Percentiles rank a stretch among this genome's conserved stretches.
Conservation (phyloP, 2,797 vertebrate genomes). For the Sebastes matsubarae region DNA sequence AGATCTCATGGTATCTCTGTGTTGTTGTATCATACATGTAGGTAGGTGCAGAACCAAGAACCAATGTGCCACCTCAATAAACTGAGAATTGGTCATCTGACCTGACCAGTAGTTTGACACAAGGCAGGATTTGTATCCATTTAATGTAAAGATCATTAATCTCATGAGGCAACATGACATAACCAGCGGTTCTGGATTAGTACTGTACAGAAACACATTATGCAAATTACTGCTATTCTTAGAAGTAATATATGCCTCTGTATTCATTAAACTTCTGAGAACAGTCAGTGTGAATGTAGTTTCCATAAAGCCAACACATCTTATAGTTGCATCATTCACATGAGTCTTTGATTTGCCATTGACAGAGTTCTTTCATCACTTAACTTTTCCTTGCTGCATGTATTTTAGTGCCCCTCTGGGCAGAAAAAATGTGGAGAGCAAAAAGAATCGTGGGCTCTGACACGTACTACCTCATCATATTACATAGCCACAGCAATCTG, state of each 20-base stretch:
- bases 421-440: slow-evolving; percentile 2
- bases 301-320: slow-evolving; percentile 2
- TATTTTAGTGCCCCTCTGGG: slow-evolving; percentile 19
- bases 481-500: slow-evolving; percentile 60
- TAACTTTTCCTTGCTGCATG: slow-evolving; percentile 8
- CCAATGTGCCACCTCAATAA: not conserved
- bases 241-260: not conserved
- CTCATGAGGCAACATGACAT: not conserved
- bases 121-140: not conserved
- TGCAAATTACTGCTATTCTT: not conserved
- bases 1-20: not conserved
- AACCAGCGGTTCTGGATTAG: not conserved
- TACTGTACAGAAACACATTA: not conserved
- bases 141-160: not conserved
- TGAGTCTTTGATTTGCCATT: slow-evolving; percentile 31
- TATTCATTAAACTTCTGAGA: slow-evolving; percentile 1
- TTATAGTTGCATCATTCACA: slow-evolving; percentile 24
- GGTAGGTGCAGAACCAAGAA: not conserved
- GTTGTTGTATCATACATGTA: not conserved
- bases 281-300: not conserved
- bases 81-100: not conserved
- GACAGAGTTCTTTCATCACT: slow-evolving; percentile 41
- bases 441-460: slow-evolving; percentile 24
- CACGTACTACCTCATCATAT: slow-evolving; percentile 60
- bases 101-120: not conserved